Percentiles rank a stretch among this genome's conserved stretches.
These are phyloP conservation scores for Apotomis betuletana DNA, from an alignment of 2,888 invertebrate species.

Conservation along the genomic window DNA sequence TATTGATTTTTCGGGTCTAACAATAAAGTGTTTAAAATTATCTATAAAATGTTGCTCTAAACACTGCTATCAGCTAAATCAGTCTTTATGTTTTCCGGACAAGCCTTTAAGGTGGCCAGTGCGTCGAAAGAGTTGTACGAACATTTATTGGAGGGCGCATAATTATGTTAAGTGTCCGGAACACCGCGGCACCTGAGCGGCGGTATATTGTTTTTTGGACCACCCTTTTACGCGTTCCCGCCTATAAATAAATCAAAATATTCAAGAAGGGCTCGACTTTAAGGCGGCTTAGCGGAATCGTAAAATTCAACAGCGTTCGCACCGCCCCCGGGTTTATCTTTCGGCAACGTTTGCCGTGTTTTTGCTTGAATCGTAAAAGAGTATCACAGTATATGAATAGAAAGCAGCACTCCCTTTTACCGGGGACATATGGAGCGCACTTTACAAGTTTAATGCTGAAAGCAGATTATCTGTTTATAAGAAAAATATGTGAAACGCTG, in stretches of 20 bases:
- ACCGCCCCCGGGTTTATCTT: conserved; percentile 78
- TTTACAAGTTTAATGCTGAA: conserved; percentile 73
- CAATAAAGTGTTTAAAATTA: too few species aligned
- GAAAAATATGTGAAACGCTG: conserved; percentile 53
- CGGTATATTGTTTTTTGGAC: conserved; percentile 79
- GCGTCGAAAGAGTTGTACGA: conserved; percentile 30
- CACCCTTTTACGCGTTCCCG: conserved; percentile 80
- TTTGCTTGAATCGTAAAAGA: conserved; percentile 81
- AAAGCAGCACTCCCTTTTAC: conserved; percentile 75
- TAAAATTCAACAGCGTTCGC: conserved; percentile 82
- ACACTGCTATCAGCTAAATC: not conserved
- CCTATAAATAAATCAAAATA: conserved; percentile 84
- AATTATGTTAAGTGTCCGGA: conserved; percentile 68
- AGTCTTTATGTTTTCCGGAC: not conserved
- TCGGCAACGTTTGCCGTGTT: conserved; percentile 74
- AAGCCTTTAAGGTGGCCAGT: conserved; percentile 14
- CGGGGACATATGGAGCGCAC: conserved; percentile 72
- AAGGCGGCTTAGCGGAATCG: conserved; percentile 83
- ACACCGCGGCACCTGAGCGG: conserved; percentile 62
- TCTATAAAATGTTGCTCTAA: not conserved
- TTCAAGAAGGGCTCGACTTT: conserved; percentile 82
- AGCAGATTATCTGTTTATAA: conserved; percentile 70
- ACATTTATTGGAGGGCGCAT: conserved; percentile 61
- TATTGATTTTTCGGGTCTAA: too few species aligned
- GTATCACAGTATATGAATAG: conserved; percentile 79